phyloP scores from a whole-genome alignment of 2,113 vertebrate genomes.

The Prunella fulvescens region DNA sequence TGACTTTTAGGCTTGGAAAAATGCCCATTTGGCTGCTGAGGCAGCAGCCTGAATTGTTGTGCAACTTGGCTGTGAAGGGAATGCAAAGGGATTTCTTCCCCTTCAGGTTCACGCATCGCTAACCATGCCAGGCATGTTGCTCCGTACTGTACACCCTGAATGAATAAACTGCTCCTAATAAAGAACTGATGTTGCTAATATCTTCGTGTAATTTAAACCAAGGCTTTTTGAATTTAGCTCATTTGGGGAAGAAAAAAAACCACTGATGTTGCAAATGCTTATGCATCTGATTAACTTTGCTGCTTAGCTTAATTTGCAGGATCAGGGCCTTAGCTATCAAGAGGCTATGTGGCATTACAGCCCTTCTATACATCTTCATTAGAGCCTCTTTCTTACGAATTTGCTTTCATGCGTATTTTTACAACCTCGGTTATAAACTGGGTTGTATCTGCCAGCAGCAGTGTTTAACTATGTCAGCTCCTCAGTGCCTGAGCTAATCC shows the following conservation, averaged over 20 bases:
- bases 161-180: conserved; percentile 53
- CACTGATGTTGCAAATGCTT: conserved; percentile 57
- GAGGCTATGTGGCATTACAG: conserved; percentile 55
- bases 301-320: conserved; percentile 63
- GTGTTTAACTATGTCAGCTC: conserved; percentile 52
- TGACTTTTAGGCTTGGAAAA: conserved; percentile 56
- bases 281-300: conserved; percentile 61
- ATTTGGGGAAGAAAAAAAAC: conserved; percentile 28
- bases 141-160: conserved; percentile 36
- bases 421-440: conserved; percentile 35
- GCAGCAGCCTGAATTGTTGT: conserved; percentile 61
- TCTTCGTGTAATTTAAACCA: conserved; percentile 51
- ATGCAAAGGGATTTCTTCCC: conserved; percentile 61
- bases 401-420: conserved; percentile 45
- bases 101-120: conserved; percentile 65
- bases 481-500: conserved; percentile 23
- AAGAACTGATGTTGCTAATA: conserved; percentile 35
- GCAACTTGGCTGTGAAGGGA: conserved; percentile 64
- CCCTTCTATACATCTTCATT: conserved; percentile 64
- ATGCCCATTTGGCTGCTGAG: conserved; percentile 53
- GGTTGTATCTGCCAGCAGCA: conserved; percentile 41
- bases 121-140: conserved; percentile 57
- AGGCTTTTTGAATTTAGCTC: conserved; percentile 60
- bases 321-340: conserved; percentile 64
- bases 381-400: conserved; percentile 42